These are phyloP conservation scores for Drosophila anomelani DNA, from an alignment of 2,888 invertebrate genomes.

Conservation along the genomic window DNA sequence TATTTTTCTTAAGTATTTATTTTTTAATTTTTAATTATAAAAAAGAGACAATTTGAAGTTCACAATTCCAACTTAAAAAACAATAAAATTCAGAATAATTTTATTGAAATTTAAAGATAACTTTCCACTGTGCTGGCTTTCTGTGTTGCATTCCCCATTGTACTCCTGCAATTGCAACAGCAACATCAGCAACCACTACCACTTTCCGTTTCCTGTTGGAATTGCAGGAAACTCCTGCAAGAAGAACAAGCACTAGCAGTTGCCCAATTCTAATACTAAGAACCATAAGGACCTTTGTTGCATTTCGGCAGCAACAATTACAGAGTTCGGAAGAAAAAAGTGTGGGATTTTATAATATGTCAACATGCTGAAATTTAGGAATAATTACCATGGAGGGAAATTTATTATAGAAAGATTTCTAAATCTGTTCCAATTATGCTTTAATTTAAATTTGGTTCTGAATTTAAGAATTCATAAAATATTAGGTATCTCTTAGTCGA, in stretches of 20 bases:
- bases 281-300: conserved; percentile 53
- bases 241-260: too few relatives aligned
- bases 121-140: conserved; percentile 1
- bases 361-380: conserved; percentile 20
- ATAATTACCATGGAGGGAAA: neutral
- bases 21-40: too few relatives aligned
- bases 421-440: neutral
- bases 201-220: conserved; percentile 73
- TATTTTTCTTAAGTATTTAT: too few relatives aligned
- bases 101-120: neutral
- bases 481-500: neutral
- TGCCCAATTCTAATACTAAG: conserved; percentile 68
- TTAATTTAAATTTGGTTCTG: neutral
- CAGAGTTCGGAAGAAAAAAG: conserved; percentile 2
- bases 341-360: conserved; percentile 1
- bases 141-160: conserved; percentile 33
- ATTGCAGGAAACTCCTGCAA: conserved; percentile 57
- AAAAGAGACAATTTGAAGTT: too few relatives aligned
- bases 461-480: rapidly evolving
- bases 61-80: too few relatives aligned
- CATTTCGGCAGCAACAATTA: conserved; percentile 66
- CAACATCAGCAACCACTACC: conserved; percentile 65
- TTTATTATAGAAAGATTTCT: too few relatives aligned
- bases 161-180: conserved; percentile 36
- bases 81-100: neutral